Percentiles rank a stretch among this genome's conserved stretches.
phyloP scores from a whole-genome alignment of 2,888 invertebrate species.

The Euclidia mi region DNA sequence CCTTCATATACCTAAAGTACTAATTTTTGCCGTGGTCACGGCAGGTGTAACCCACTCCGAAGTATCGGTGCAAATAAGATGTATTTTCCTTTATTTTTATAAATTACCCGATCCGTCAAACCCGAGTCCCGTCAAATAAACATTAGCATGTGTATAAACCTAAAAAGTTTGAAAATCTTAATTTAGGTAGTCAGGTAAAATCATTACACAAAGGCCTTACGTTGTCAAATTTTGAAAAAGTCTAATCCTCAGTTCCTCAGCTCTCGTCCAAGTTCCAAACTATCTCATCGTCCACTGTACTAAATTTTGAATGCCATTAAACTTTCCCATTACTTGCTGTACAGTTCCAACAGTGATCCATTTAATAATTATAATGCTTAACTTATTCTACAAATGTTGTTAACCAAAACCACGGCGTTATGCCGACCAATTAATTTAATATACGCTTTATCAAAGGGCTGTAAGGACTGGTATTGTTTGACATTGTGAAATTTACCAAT shows the following conservation, averaged over 20 bases:
- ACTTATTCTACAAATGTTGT: constrained; percentile 58
- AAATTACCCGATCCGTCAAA: no score
- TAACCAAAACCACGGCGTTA: constrained; percentile 22
- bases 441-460: constrained; percentile 5
- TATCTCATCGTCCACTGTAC: constrained; percentile 38
- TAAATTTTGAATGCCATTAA: constrained; percentile 56
- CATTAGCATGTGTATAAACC: no score
- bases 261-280: background rate
- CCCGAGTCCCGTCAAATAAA: no score
- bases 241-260: background rate
- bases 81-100: no score
- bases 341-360: constrained; percentile 52
- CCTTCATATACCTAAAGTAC: no score
- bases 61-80: no score
- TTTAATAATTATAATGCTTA: constrained; percentile 62
- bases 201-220: no score
- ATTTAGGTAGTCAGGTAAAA: no score
- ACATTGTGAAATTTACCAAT: background rate
- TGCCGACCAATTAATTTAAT: background rate
- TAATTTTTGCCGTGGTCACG: no score
- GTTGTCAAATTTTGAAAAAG: background rate
- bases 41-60: no score
- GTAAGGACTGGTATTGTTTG: constrained; percentile 22
- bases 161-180: no score
- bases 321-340: constrained; percentile 43